phyloP scores from a whole-genome alignment of 2,888 invertebrate species.

The Eupithecia subfuscata region DNA sequence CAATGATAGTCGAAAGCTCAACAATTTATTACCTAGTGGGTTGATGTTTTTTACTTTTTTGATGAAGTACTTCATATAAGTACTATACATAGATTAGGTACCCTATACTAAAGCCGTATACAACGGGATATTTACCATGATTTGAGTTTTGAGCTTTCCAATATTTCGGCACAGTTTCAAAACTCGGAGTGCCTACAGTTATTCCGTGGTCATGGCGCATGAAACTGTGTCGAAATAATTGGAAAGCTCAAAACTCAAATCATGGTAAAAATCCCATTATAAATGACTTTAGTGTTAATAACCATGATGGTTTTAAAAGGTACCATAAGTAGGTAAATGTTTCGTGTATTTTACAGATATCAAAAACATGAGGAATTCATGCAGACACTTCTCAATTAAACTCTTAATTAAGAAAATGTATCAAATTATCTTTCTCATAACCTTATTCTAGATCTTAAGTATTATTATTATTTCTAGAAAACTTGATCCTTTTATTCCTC shows the following conservation, averaged over 20 bases:
- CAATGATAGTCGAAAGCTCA: background rate
- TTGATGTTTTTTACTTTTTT: background rate
- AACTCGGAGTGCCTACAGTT: too few relatives aligned
- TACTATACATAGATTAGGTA: background rate
- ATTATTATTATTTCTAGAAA: slow-evolving; percentile 15
- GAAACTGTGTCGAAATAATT: too few relatives aligned
- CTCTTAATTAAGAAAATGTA: background rate
- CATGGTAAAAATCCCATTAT: too few relatives aligned
- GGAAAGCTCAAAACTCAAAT: too few relatives aligned
- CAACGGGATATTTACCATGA: too few relatives aligned
- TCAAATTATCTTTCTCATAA: background rate
- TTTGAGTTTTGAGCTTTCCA: too few relatives aligned
- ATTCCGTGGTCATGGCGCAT: too few relatives aligned
- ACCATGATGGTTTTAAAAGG: too few relatives aligned
- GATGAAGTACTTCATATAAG: background rate
- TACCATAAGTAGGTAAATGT: background rate
- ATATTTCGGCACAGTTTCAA: too few relatives aligned
- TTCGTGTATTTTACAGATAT: background rate
- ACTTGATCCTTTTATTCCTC: slow-evolving; percentile 3
- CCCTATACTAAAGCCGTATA: too few relatives aligned
- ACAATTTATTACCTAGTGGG: background rate
- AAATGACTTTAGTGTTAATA: too few relatives aligned
- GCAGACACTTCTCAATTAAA: background rate
- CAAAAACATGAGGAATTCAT: background rate
- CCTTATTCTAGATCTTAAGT: slow-evolving; percentile 4